Conservation (phyloP, 1,140 invertebrate genomes). For the Solenopsis fugax region DNA sequence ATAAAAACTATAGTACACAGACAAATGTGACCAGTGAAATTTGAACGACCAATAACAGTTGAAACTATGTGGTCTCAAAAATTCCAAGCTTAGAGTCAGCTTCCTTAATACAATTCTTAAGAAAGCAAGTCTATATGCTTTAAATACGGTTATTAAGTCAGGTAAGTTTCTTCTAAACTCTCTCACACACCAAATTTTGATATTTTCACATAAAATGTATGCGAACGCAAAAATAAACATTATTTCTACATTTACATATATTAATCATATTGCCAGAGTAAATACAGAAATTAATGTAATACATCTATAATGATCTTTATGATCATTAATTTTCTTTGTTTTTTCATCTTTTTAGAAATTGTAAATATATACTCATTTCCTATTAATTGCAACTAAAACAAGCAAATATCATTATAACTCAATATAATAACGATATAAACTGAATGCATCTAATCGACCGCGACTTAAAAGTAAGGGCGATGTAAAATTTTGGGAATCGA, state of each 20-base stretch:
- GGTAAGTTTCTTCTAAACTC: not conserved
- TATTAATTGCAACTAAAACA: conserved; percentile 3
- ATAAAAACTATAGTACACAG: not conserved
- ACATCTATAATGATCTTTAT: too few species aligned
- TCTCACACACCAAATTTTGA: not conserved
- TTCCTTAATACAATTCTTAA: not conserved
- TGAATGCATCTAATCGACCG: not conserved
- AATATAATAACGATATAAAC: not conserved
- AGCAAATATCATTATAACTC: not conserved
- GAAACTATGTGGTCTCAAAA: not conserved
- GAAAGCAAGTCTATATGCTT: not conserved
- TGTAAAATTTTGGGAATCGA: not conserved
- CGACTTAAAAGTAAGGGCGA: not conserved
- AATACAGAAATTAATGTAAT: not conserved
- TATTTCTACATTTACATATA: not conserved
- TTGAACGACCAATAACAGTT: not conserved
- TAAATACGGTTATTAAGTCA: not conserved
- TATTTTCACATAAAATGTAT: not conserved
- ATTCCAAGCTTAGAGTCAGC: not conserved
- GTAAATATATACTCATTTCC: not conserved
- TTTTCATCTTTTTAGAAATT: not conserved
- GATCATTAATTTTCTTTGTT: not conserved
- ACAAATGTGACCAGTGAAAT: not conserved
- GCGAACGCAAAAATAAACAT: not conserved
- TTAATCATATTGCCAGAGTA: not conserved